These are phyloP conservation scores for Silurus aristotelis DNA, from an alignment of 2,797 vertebrate species.

Conservation along the genomic window DNA sequence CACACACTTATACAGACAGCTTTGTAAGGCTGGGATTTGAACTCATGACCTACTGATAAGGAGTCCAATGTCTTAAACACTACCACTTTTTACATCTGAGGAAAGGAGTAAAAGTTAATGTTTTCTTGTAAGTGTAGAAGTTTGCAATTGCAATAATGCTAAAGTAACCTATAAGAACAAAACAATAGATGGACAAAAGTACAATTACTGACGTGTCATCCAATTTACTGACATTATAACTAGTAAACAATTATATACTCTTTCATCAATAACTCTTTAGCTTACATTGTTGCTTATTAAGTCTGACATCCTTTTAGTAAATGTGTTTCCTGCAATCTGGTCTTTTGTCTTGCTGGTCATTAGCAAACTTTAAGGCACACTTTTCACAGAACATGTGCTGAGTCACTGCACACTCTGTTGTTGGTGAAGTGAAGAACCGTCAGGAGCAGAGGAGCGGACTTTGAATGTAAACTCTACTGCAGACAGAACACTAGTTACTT, in stretches of 20 bases:
- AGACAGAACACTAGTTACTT: conserved; percentile 32
- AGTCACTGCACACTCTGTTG: neutral
- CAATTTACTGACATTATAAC: neutral
- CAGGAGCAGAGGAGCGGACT: conserved; percentile 22
- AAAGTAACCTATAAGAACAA: neutral
- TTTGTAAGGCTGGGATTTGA: too few species aligned
- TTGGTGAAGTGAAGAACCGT: neutral
- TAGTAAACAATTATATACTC: neutral
- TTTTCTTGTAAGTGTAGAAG: neutral
- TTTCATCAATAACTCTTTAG: neutral
- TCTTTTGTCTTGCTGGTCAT: neutral
- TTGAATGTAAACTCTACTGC: conserved; percentile 12
- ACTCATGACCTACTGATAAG: too few species aligned
- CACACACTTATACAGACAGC: too few species aligned
- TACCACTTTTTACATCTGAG: too few species aligned
- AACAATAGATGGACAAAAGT: neutral
- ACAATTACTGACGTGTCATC: neutral
- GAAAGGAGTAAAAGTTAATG: neutral
- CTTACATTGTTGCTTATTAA: neutral
- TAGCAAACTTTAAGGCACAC: neutral
- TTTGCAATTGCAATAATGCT: neutral
- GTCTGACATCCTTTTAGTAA: neutral
- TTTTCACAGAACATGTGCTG: conserved; percentile 5
- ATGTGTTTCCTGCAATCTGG: neutral
- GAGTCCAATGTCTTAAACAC: too few species aligned